Evolutionary conservation across 2,797 vertebrate species (phyloP), one percentile per base, ranked within the genome.

Genomic region (Bradypodion ventrale): DNA sequence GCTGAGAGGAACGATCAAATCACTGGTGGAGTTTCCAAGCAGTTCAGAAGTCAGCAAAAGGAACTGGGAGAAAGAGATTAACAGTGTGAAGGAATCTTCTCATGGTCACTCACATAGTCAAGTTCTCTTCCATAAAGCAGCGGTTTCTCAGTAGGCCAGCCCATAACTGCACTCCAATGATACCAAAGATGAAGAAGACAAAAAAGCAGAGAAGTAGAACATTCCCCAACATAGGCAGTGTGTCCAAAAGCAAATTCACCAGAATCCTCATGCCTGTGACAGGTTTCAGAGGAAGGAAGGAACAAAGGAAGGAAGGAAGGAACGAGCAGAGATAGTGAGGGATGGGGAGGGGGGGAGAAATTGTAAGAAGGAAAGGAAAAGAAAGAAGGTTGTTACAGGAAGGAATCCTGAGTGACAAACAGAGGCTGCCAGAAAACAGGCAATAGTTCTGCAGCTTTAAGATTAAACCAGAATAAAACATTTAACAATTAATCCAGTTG

Each of bases 121-220:
- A 98, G 95, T 98, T 98, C 85, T 98, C 97, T 76, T 98, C 94
- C 92, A 98, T 95, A 89, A 99, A 98, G 93, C 97, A 99, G 91
- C 97, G 97, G 92, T 98, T 98, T 35, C 98, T 96, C 90, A 99
- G 97, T 10, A 99, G 96, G 80, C 98, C 98, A 0, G 98, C 98
- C 98, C 98, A 99, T 86, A 99, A 96, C 95, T 99, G 98, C 89
- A 99, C 98, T 0, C 98, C 98, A 0, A 99, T 99, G 96, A 99
- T 99, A 89, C 98, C 98, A 0, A 99, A 99, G 95, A 99, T 99
- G 94, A 99, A 99, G 96, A 99, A 99, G 94, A 99, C 98, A 75
- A 99, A 99, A 96, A 99, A 99, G 94, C 98, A 99, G 84, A 99
- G 98, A 85, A 99, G 97, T 19, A 99, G 97, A 83, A 99, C 98